Percentiles rank a stretch among this genome's conserved stretches.
Evolutionary conservation across 2,888 invertebrate species (phyloP).

Genomic region (Plutella xylostella): DNA sequence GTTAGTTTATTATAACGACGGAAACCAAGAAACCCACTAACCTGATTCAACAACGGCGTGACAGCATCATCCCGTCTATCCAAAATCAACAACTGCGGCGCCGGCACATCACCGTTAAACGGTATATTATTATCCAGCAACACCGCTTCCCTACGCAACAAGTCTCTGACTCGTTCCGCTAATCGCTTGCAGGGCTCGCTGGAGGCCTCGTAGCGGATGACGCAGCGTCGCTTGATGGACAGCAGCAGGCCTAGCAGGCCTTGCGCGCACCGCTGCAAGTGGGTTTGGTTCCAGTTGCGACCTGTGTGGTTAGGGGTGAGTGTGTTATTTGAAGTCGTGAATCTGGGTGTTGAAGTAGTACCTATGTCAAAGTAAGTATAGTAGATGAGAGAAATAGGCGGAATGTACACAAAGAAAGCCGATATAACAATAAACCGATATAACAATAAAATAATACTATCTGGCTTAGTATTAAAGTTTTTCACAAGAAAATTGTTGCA

Average conservation of each 20-base stretch:
- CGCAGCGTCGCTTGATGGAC: slow-evolving; percentile 90
- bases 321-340: no score
- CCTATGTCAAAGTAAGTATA: no score
- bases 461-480: no score
- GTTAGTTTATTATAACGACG: no score
- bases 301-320: no score
- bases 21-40: slow-evolving; percentile 22
- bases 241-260: slow-evolving; percentile 88
- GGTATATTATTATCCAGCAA: slow-evolving; percentile 87
- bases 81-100: slow-evolving; percentile 87
- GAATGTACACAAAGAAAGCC: no score
- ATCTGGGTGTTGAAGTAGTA: no score
- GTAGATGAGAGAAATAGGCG: no score
- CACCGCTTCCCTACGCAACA: slow-evolving; percentile 87
- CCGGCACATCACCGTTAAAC: slow-evolving; percentile 80
- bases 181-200: slow-evolving; percentile 87
- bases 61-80: slow-evolving; percentile 96
- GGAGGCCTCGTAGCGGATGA: slow-evolving; percentile 88
- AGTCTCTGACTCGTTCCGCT: slow-evolving; percentile 87
- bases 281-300: slow-evolving; percentile 80
- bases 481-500: no score
- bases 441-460: no score
- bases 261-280: slow-evolving; percentile 83
- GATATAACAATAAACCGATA: no score
- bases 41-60: slow-evolving; percentile 93